phyloP scores from a whole-genome alignment of 2,888 invertebrate genomes.

The Nephrotoma guestfalica region DNA sequence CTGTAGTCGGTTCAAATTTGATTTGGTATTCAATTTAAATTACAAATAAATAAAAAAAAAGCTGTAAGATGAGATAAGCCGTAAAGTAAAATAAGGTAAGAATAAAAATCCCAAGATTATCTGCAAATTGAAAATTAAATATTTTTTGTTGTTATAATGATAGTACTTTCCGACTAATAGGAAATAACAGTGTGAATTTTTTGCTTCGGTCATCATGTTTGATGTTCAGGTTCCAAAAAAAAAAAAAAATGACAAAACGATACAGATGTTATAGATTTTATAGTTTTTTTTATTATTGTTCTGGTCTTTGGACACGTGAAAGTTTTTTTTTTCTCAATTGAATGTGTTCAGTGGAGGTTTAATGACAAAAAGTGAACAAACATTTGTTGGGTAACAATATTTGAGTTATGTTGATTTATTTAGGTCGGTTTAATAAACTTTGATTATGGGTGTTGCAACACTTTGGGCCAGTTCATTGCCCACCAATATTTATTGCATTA shows the following conservation, averaged over 20 bases:
- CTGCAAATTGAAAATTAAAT: background rate
- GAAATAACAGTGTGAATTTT: background rate
- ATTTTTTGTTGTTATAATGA: background rate
- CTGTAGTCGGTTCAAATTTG: background rate
- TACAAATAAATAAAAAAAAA: background rate
- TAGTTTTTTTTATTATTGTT: background rate
- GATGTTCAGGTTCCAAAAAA: background rate
- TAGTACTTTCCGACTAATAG: background rate
- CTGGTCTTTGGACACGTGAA: background rate
- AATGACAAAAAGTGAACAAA: background rate
- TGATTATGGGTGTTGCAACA: too few species aligned
- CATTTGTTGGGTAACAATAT: background rate
- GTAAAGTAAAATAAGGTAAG: background rate
- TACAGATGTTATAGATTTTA: background rate
- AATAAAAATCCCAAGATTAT: background rate
- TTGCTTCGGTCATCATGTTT: background rate
- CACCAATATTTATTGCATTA: too few species aligned
- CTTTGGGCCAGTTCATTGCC: too few species aligned
- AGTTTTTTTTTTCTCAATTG: background rate
- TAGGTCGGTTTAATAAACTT: background rate
- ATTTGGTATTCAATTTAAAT: background rate
- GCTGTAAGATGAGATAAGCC: background rate
- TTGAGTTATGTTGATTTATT: background rate
- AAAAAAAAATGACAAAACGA: background rate
- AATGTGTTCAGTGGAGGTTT: background rate